A percentile compares a stretch with the other conserved stretches of the same genome.
These are phyloP conservation scores for Corynorhinus townsendii DNA, from an alignment of 2,113 vertebrate genomes.

Conservation along the genomic window DNA sequence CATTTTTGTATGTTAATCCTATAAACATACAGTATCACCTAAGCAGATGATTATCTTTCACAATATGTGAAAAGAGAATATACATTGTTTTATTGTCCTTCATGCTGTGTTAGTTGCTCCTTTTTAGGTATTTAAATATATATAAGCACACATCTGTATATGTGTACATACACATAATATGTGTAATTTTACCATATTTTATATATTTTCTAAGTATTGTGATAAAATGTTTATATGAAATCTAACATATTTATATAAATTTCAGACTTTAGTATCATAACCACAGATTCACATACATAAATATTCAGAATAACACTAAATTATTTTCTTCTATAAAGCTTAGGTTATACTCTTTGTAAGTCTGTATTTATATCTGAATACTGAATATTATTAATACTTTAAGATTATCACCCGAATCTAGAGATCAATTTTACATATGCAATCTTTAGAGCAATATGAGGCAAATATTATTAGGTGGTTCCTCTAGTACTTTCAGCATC, in stretches of 20 bases:
- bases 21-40: not conserved
- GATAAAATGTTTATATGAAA: conserved; percentile 27
- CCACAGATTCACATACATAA: not conserved
- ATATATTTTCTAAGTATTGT: conserved; percentile 23
- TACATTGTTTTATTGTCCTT: conserved; percentile 25
- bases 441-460: not conserved
- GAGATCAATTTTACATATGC: conserved; percentile 2
- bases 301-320: not conserved
- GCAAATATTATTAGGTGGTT: not conserved
- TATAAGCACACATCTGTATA: not conserved
- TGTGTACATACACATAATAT: not conserved
- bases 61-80: conserved; percentile 37
- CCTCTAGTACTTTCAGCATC: not conserved
- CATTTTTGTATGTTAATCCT: not conserved
- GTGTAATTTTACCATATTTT: conserved; percentile 18
- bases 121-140: conserved; percentile 29
- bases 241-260: not conserved
- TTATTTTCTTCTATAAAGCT: not conserved
- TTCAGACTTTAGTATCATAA: conserved; percentile 14
- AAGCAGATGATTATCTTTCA: conserved; percentile 23
- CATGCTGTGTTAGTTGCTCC: not conserved
- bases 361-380: conserved; percentile 6
- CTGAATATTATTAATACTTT: not conserved
- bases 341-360: conserved; percentile 12
- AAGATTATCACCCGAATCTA: conserved; percentile 5